Evolutionary conservation across 1,140 invertebrate species (phyloP), one percentile per base, ranked within the genome.

Genomic region (Diuraphis noxia): DNA sequence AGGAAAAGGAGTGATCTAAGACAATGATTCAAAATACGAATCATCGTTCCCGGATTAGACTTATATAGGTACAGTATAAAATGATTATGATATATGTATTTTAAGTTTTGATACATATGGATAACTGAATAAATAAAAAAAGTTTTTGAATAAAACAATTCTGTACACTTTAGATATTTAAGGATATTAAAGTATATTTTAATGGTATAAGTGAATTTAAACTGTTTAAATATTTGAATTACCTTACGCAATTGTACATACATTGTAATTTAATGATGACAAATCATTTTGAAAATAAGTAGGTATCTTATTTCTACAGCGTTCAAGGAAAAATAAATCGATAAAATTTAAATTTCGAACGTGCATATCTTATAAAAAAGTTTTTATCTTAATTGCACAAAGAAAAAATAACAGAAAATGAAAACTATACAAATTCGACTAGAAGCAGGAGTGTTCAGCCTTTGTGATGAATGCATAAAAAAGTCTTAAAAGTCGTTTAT

Each of bases 391-490:
- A 72, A 72, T 72, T 72, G 56, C n/a, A 72, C 56, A 72, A 72
- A 72, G 56, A 72, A 72, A 72, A 72, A 72, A 72, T 72, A 72
- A 72, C 56, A 72, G 56, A 72, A 72, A n/a, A 72, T 72, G 56
- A 72, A 72, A 72, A 72, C n/a, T 13, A 72, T 72, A 72, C 30
- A 72, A 72, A 72, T 72, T 72, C 56, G 56, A 72, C 56, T 72
- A 72, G 13, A 72, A n/a, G n/a, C n/a, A n/a, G 30, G 56, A 63
- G 56, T 63, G 4, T 72, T 72, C n/a, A n/a, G 56, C 13, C 56
- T 72, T 72, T 72, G 13, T 72, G 56, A 72, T 72, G n/a, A 72
- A 72, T 72, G n/a, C 34, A 72, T n/a, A 72, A 72, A 72, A 63
- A 72, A 72, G 56, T 72, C 56, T 72, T 72, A 72, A 72, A n/a